Evolutionary conservation across 2,797 vertebrate genomes (phyloP), one percentile per base, ranked within the genome.

Genomic region (Falco rusticolus): DNA sequence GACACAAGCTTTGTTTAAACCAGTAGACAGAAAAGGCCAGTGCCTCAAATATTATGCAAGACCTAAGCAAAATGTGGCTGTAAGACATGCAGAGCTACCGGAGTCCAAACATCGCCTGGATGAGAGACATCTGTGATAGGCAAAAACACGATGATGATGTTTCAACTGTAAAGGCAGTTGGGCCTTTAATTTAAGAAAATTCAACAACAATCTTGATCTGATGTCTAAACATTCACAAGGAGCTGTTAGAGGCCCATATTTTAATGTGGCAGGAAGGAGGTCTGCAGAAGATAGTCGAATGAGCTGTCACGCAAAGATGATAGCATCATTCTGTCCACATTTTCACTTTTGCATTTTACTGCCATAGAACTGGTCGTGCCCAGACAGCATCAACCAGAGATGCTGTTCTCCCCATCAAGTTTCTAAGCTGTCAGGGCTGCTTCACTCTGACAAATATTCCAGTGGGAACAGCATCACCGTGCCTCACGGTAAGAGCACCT

Each of bases 71-170:
- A 87, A 53, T 2, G n/a, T 37, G 31, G 43, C 82, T 64, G 70
- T n/a, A 72, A 86, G 34, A 28, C 25, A 65, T 54, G 29, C 45
- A 66, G 70, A 90, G 53, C 72, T 80, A 60, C 33, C 61, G 31
- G 57, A 72, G 28, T 81, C 85, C 65, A 94, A 96, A 94, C 65
- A 51, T 8, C 53, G 63, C 70, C 59, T 60, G 48, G 74, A 94
- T 53, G 43, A 80, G 84, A 93, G 48, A 95, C 68, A 75, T 68
- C 96, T 95, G 89, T 34, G 71, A 71, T 7, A 89, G 86, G 51
- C 75, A 80, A 79, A 90, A 80, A 8, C 57, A 83, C 0, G 1
- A 80, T n/a, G 69, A 34, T n/a, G 66, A 56, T 84, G 39, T 84
- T 94, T 93, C 33, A 3, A 45, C 50, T 84, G 39, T 34, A 51